Evolutionary conservation across 2,888 invertebrate species (phyloP).

Genomic region (Xestia c-nigrum): DNA sequence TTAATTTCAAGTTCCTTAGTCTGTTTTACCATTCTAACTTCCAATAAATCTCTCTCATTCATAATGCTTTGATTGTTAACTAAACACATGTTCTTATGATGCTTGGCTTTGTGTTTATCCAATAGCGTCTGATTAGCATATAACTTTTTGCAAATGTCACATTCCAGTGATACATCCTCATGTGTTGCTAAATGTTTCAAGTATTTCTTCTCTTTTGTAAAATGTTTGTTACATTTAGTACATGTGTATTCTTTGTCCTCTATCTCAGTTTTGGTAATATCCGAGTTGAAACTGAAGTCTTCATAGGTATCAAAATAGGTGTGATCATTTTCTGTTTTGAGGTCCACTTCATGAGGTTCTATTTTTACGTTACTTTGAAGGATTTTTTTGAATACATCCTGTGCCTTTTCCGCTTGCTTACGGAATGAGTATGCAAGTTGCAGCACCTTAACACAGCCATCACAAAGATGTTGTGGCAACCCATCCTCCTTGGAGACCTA

Average conservation of each 20-base stretch:
- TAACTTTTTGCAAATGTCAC: constrained; percentile 77
- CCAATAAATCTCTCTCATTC: constrained; percentile 63
- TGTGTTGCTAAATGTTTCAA: constrained; percentile 87
- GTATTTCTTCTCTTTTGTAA: constrained; percentile 84
- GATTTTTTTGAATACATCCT: constrained; percentile 78
- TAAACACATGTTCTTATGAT: constrained; percentile 67
- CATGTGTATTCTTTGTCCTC: constrained; percentile 75
- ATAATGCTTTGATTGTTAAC: constrained; percentile 67
- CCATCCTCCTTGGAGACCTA: constrained; percentile 88
- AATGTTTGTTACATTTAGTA: constrained; percentile 85
- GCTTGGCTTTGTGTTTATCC: constrained; percentile 80
- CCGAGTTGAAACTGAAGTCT: constrained; percentile 66
- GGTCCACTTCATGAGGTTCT: constrained; percentile 67
- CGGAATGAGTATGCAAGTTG: constrained; percentile 86
- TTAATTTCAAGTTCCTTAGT: constrained; percentile 67
- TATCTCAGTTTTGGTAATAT: constrained; percentile 63
- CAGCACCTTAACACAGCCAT: constrained; percentile 87
- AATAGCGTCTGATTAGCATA: constrained; percentile 76
- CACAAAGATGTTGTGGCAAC: constrained; percentile 91
- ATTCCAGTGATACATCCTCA: constrained; percentile 69
- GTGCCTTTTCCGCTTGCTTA: constrained; percentile 76
- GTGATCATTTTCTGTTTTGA: constrained; percentile 71
- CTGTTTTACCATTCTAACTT: constrained; percentile 63
- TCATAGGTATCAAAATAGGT: constrained; percentile 61
- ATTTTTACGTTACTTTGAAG: constrained; percentile 71